phyloP scores from a whole-genome alignment of 1,140 invertebrate genomes.

The Drosophila triauraria region DNA sequence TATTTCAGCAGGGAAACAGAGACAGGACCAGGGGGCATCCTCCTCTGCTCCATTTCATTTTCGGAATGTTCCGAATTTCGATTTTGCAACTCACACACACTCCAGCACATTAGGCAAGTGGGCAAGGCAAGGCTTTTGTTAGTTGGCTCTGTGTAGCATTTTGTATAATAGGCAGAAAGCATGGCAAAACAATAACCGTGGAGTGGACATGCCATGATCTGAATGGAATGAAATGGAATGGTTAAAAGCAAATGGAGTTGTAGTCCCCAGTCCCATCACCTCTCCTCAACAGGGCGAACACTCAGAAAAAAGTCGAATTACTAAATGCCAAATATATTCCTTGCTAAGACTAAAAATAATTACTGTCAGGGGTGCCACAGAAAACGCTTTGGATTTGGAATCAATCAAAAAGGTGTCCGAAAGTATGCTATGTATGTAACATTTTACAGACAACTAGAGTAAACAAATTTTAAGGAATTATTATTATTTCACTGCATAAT shows the following conservation, averaged over 20 bases:
- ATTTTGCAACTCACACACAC: slow-evolving; percentile 34
- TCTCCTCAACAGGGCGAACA: not conserved
- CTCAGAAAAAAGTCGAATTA: not conserved
- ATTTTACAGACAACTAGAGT: no score
- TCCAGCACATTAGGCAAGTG: slow-evolving; percentile 67
- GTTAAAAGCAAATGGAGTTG: slow-evolving; percentile 80
- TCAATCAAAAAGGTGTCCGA: no score
- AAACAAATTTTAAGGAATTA: no score
- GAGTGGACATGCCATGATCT: slow-evolving; percentile 29
- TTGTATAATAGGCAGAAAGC: slow-evolving; percentile 68
- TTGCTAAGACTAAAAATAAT: not conserved
- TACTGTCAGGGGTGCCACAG: not conserved
- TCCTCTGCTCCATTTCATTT: slow-evolving; percentile 52
- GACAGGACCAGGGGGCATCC: not conserved
- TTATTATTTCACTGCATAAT: no score
- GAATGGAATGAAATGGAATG: slow-evolving; percentile 46
- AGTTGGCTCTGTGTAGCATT: slow-evolving; percentile 52
- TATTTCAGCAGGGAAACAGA: slow-evolving; percentile 6
- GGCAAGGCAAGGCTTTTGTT: slow-evolving; percentile 53
- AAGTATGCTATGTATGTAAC: no score
- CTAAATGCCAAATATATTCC: not conserved
- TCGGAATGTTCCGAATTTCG: slow-evolving; percentile 41
- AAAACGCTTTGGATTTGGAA: no score
- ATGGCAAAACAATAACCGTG: slow-evolving; percentile 77
- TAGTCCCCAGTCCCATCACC: slow-evolving; percentile 15